A percentile compares a stretch with the other conserved stretches of the same genome.
These are phyloP conservation scores for Oscarella lobularis DNA, from an alignment of 37 sponge, comb jelly and placozoan species.

Conservation along the genomic window DNA sequence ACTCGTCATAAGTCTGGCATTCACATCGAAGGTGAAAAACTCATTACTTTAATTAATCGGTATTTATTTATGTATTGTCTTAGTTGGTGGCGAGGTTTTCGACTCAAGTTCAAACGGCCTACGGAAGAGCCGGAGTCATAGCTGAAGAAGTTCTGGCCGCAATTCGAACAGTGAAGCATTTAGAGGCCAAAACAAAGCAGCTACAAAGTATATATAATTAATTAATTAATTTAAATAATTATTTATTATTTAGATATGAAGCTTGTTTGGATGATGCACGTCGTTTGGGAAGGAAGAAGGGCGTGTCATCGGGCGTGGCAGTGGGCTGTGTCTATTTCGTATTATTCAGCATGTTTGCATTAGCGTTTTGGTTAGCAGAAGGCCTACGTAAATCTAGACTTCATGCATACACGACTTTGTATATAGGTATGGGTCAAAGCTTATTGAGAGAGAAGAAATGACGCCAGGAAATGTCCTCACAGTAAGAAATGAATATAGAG, in stretches of 20 bases:
- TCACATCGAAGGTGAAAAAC: conserved; percentile 59
- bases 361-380: conserved; percentile 38
- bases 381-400: not conserved
- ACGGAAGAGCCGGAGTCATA: conserved; percentile 81
- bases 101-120: conserved; percentile 63
- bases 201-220: conserved; percentile 3
- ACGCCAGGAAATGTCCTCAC: not conserved
- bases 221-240: not conserved
- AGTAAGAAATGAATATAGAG: not conserved
- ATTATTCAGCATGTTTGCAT: conserved; percentile 32
- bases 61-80: not conserved
- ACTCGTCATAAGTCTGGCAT: conserved; percentile 17
- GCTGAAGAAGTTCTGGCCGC: conserved; percentile 81
- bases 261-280: conserved; percentile 22
- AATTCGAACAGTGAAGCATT: conserved; percentile 86
- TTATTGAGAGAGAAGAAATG: not conserved
- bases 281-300: conserved; percentile 39
- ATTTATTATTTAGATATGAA: conserved; percentile 2
- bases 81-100: conserved; percentile 48
- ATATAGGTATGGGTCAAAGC: not conserved
- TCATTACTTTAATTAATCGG: no score
- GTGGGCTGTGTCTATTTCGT: conserved; percentile 34
- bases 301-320: conserved; percentile 16
- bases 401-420: not conserved
- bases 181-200: conserved; percentile 58